These are phyloP conservation scores for Eupithecia insigniata DNA, from an alignment of 2,888 invertebrate genomes.

Conservation along the genomic window DNA sequence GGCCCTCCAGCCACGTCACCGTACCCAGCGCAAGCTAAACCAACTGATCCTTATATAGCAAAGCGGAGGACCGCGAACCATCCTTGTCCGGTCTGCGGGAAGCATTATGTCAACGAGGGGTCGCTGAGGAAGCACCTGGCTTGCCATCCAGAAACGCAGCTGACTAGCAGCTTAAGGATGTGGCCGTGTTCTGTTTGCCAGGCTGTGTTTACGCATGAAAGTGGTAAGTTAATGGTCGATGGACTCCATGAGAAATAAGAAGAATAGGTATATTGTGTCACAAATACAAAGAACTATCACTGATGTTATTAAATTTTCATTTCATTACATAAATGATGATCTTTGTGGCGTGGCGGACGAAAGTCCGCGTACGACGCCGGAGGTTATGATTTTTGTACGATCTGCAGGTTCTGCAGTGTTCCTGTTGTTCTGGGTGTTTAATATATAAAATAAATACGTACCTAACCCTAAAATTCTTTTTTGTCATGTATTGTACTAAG, in stretches of 20 bases:
- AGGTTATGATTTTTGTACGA: no score
- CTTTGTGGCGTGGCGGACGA: no score
- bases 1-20: constrained; percentile 86
- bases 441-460: no score
- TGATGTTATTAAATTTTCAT: no score
- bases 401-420: no score
- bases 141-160: constrained; percentile 96
- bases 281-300: background rate
- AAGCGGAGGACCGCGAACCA: constrained; percentile 97
- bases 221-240: constrained; percentile 84
- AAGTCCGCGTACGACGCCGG: no score
- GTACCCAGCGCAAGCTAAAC: constrained; percentile 83
- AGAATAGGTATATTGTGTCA: background rate
- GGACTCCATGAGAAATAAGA: background rate
- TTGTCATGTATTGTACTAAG: no score
- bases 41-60: constrained; percentile 92
- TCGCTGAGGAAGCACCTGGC: constrained; percentile 96
- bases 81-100: constrained; percentile 97
- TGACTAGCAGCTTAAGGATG: constrained; percentile 94
- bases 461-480: no score
- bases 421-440: no score
- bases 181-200: constrained; percentile 98
- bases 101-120: constrained; percentile 97
- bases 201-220: constrained; percentile 97
- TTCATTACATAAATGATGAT: no score